Evolutionary conservation across 1,140 invertebrate species (phyloP).

Genomic region (Mizuhopecten yessoensis): DNA sequence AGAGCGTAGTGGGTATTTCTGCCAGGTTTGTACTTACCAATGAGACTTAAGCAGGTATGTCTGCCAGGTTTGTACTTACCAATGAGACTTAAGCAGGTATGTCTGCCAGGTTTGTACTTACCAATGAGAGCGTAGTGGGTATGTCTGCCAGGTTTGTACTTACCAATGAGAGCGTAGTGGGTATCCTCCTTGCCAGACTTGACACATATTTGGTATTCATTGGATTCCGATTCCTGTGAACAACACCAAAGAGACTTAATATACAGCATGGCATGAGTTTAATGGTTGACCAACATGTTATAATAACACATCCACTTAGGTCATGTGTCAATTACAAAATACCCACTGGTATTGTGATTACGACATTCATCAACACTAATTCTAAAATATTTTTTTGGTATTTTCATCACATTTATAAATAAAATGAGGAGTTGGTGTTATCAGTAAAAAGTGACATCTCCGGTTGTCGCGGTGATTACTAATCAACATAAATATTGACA

Average conservation of each 20-base stretch:
- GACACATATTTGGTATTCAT: conserved; percentile 80
- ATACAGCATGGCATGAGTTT: background rate
- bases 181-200: conserved; percentile 74
- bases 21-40: too few species aligned
- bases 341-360: too few species aligned
- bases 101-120: too few species aligned
- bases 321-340: too few species aligned
- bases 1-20: too few species aligned
- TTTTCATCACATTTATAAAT: background rate
- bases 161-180: conserved; percentile 79
- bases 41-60: too few species aligned
- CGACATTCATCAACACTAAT: too few species aligned
- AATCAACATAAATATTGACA: conserved; percentile 19
- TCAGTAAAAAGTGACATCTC: background rate
- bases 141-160: too few species aligned
- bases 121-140: too few species aligned
- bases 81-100: too few species aligned
- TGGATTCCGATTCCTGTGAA: conserved; percentile 73
- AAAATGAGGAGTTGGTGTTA: background rate
- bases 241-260: conserved; percentile 45
- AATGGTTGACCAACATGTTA: background rate
- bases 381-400: background rate
- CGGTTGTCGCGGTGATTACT: background rate
- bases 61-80: too few species aligned
- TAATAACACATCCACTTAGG: too few species aligned